Base-by-base conservation (phyloP, 1,140 invertebrate species). In the Cepaea nemoralis region DNA sequence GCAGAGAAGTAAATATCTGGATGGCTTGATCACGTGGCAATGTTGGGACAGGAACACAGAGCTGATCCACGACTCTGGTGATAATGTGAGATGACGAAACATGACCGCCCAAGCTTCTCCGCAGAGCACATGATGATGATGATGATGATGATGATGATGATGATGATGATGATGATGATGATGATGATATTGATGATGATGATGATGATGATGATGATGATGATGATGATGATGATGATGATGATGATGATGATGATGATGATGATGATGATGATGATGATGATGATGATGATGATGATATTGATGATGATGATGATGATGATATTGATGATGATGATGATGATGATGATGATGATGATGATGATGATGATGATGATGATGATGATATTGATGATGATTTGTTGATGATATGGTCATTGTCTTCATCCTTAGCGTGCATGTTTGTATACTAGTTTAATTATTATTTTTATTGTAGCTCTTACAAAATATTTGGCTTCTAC, bases 231-330 rank as follows among this genome's bases (percentile, higher is more conserved):
- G 69, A 31, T 71, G 69, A 71, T 71, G 69, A 71, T 71, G 69
- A 31, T 71, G 69, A 71, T 71, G 69, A 71, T 71, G 69, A 31
- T 71, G 69, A 71, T 71, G 69, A 37, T 2, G 1, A 71, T 71
- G 33, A 71, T 71, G 69, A 31, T 71, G 69, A 71, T 71, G 69
- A 35, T 71, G 69, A 71, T 71, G 69, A 71, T 71, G 69, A 71
- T 71, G 69, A 71, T 71, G 69, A 71, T 71, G 69, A 71, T 71
- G 69, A 71, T 71, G 69, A 71, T 71, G 33, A 71, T 71, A 35
- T 39, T 71, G 69, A 45, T 45, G 42, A 45, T 45, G 42, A 45
- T 45, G 42, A 10, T 45, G 42, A 45, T 45, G 42, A 45, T 45
- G 42, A 67, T 67, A 24, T 10, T 67, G 63, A 10, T 67, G 63